Evolutionary conservation across 2,797 vertebrate species (phyloP).

Genomic region (Chloroceryle inda): DNA sequence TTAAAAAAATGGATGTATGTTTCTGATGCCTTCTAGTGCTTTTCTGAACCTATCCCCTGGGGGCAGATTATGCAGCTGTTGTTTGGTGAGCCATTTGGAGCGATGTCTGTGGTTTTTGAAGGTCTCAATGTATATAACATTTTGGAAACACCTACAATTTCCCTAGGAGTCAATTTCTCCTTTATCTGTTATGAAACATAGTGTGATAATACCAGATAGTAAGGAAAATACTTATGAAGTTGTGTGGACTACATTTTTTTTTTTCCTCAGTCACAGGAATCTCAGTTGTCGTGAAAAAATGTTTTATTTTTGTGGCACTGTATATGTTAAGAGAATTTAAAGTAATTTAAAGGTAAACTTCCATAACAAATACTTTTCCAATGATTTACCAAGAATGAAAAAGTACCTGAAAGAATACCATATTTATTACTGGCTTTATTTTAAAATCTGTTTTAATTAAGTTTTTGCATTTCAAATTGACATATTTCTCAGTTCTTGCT

Average conservation of each 20-base stretch:
- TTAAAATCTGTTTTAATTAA: conserved; percentile 76
- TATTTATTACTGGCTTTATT: conserved; percentile 78
- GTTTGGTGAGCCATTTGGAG: conserved; percentile 86
- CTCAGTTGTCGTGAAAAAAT: conserved; percentile 82
- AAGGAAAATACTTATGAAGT: conserved; percentile 79
- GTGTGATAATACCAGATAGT: conserved; percentile 79
- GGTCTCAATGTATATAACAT: conserved; percentile 92
- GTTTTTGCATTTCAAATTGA: conserved; percentile 71
- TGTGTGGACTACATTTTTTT: conserved; percentile 77
- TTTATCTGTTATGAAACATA: conserved; percentile 86
- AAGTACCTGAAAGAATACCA: conserved; percentile 72
- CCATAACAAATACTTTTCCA: conserved; percentile 77
- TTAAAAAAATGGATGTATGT: conserved; percentile 87
- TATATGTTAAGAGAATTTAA: conserved; percentile 87
- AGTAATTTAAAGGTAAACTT: conserved; percentile 81
- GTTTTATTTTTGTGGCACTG: conserved; percentile 86
- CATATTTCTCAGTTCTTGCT: conserved; percentile 74
- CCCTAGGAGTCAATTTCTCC: conserved; percentile 83
- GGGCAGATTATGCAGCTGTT: conserved; percentile 81
- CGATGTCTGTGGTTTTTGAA: conserved; percentile 89
- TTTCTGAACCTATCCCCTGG: conserved; percentile 83
- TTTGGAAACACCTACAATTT: conserved; percentile 83
- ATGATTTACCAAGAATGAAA: conserved; percentile 76
- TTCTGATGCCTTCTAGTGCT: conserved; percentile 86
- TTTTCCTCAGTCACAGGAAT: conserved; percentile 77